phyloP scores from a whole-genome alignment of 2,113 vertebrate species.

The Salminus brasiliensis region DNA sequence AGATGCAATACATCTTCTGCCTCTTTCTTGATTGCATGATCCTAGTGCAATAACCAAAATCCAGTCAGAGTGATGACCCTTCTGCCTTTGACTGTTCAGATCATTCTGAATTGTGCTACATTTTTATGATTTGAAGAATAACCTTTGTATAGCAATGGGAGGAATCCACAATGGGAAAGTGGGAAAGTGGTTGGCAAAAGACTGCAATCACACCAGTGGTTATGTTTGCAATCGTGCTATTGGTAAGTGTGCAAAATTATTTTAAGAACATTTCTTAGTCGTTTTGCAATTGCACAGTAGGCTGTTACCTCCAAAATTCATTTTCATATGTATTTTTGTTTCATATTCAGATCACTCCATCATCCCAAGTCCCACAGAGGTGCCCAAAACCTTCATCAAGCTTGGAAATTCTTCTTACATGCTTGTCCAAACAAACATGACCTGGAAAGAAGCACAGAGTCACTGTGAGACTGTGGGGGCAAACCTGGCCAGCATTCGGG shows the following conservation, averaged over 20 bases:
- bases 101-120: not conserved
- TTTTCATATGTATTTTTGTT: no score
- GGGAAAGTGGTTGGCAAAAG: slow-evolving; percentile 81
- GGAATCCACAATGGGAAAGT: slow-evolving; percentile 71
- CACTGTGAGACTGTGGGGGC: slow-evolving; percentile 73
- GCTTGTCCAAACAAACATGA: slow-evolving; percentile 74
- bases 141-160: slow-evolving; percentile 82
- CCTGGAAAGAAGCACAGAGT: slow-evolving; percentile 80
- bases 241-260: slow-evolving; percentile 69
- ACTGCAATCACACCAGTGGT: slow-evolving; percentile 79
- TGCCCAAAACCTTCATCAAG: slow-evolving; percentile 63
- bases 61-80: no score
- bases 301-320: no score
- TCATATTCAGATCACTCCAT: slow-evolving; percentile 71
- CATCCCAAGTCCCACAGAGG: slow-evolving; percentile 51
- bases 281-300: no score
- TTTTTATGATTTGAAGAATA: slow-evolving; percentile 54
- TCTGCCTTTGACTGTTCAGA: not conserved
- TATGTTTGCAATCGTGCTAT: slow-evolving; percentile 80
- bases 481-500: slow-evolving; percentile 80
- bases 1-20: no score
- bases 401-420: slow-evolving; percentile 82
- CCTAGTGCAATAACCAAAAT: no score
- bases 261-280: no score
- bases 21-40: no score